Evolutionary conservation across 2,888 invertebrate species (phyloP), one percentile per base, ranked within the genome.

Genomic region (Hemaris fuciformis): DNA sequence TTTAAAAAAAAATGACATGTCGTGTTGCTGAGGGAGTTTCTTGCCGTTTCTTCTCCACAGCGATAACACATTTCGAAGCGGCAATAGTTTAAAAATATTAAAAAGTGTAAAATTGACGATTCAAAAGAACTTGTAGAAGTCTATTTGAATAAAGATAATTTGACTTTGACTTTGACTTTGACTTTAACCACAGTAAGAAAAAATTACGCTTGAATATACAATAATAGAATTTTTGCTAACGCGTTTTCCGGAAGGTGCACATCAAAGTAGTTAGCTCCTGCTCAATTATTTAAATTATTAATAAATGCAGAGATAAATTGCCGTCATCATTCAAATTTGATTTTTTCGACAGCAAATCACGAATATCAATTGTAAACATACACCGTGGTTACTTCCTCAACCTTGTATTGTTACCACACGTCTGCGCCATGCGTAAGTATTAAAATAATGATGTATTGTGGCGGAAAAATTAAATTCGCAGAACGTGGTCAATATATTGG

Each of bases 331-430:
- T 58, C 66, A 38, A 57, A 34, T 53, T 43, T 31, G 27, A 10
- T 53, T 31, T 53, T 25, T 53, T 60, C 25, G 18, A 53, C 53
- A 60, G 48, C 68, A 70, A 70, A 75, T 73, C 77, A 79, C 77
- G 77, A 80, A 68, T 59, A 65, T 73, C 70, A 70, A 76, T 73
- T 69, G 69, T 68, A 66, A 68, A 75, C 73, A 71, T 73, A 64
- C 70, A 73, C 63, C 77, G 74, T 77, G 77, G 75, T 71, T 68
- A 72, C 79, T 80, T 80, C 80, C 80, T 78, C 61, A 74, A 65
- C 80, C 78, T 80, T 81, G 79, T 64, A 70, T 42, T 66, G 69
- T 72, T 69, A 67, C 31, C 13, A 46, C 45, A 66, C 59, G 59
- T 56, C 53, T 70, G 60, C 31, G 10, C 8, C 18, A 34, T 53